Base-by-base conservation (phyloP, 2,888 invertebrate species). In the Pegoplata infirma region DNA sequence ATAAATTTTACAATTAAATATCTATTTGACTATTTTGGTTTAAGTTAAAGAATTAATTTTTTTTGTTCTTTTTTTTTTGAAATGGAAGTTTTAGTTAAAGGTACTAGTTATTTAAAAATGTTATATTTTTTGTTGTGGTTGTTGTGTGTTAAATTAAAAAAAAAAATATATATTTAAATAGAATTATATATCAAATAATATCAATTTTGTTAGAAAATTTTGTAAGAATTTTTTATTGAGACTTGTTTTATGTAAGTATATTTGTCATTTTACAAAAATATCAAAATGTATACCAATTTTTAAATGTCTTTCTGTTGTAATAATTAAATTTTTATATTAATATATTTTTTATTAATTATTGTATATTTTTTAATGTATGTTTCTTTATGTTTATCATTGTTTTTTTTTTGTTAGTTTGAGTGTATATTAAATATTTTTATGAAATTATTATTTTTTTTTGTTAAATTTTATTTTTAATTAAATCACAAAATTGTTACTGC, bases 401-500 rank as follows among this genome's bases (percentile, higher is more conserved):
- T n/a, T n/a, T n/a, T n/a, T n/a, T n/a, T n/a, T n/a, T n/a, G n/a
- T n/a, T n/a, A n/a, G n/a, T n/a, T n/a, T n/a, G 63, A 49, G 76
- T 76, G 56, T 61, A 17, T 47, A 80, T 55, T 23, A 67, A 56
- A 44, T 68, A 5, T 56, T 66, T 72, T 53, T 32, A 32, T 40
- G 55, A 71, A 56, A 56, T 28, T 46, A n/a, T 61, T 53, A 14
- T 61, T 69, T 68, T 19, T 76, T 66, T 67, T 77, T 53, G 61
- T 40, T 63, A 47, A 71, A 58, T 53, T 47, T 68, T 81, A 80
- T 69, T 82, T 67, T 80, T 77, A 81, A 81, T 78, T 82, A 84
- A 86, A 86, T 86, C 86, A 86, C 86, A 86, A 86, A 86, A 85
- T 84, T 84, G 85, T 86, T 86, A 82, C 85, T 81, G 81, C 84